Evolutionary conservation across 2,797 vertebrate species (phyloP).

Genomic region (Sorex maritimensis): DNA sequence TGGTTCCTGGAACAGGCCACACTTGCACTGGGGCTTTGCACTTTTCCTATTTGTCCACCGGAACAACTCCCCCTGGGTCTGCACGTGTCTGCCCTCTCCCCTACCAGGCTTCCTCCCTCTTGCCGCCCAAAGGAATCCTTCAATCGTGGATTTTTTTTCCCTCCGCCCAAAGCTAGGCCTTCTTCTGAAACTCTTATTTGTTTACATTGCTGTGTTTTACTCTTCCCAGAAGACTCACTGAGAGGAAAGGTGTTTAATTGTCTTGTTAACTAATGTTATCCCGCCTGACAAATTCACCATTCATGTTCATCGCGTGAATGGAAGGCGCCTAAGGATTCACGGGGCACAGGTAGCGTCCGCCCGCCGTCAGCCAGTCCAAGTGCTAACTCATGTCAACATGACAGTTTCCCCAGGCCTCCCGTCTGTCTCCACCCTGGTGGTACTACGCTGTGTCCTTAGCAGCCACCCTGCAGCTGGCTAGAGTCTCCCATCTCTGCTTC

Average conservation of each 20-base stretch:
- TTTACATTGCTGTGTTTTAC: not conserved
- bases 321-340: conserved; percentile 9
- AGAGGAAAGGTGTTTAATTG: conserved; percentile 32
- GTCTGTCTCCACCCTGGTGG: not conserved
- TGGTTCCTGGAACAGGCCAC: not conserved
- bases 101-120: not conserved
- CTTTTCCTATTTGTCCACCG: not conserved
- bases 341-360: not conserved
- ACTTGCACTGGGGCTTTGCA: not conserved
- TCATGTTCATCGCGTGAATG: conserved; percentile 27
- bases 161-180: not conserved
- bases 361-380: not conserved
- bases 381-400: not conserved
- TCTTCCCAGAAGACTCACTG: conserved; percentile 5
- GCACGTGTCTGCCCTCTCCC: not conserved
- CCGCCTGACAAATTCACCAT: not conserved
- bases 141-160: not conserved
- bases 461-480: not conserved
- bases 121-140: not conserved
- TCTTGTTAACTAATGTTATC: conserved; percentile 14
- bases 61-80: not conserved
- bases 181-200: not conserved
- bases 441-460: not conserved
- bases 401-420: not conserved
- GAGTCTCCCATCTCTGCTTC: not conserved